Base-by-base conservation (phyloP, 2,113 vertebrate species). In the Apeltes quadracus region DNA sequence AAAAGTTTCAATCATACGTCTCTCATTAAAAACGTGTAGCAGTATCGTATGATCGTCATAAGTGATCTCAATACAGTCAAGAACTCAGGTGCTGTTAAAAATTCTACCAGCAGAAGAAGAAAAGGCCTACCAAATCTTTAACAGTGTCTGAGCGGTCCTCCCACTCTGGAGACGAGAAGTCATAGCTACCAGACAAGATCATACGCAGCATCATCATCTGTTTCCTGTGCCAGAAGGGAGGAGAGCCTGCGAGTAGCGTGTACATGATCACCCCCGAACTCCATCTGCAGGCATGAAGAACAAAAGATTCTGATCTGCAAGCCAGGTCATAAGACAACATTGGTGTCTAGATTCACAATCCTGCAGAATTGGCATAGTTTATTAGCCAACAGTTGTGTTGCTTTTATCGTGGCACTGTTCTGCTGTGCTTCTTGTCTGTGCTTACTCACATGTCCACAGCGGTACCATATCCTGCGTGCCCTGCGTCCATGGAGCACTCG, bases 211-310 rank as follows among this genome's bases (percentile, higher is more conserved):
- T 99, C 89, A 98, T 88, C 95, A 97, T 97, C 94, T 99, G 98
- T 78, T 99, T 99, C 73, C 97, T 94, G 93, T 99, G 98, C 97
- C 97, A 99, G 93, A 99, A 98, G 1, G 98, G 98, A 0, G 98
- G 98, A 0, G 98, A 98, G 55, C 98, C 98, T 0, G 97, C 97
- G 63, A 99, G 93, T 72, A 99, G 87, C 0, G 98, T 99, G 91
- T 97, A 99, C 97, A 99, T 97, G 92, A 99, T 97, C 66, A 98
- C 98, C 0, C 97, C 97, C 0, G 95, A 94, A 84, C 97, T 99
- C 98, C 98, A 99, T 92, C 97, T 99, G 93, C 48, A 72, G 74
- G 46, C 9, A 69, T 1, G 8, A 75, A 23, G 23, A 23, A 41
- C 27, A 4, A 2, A 46, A 23, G 15, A 27, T 27, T 4, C 22